Conservation (phyloP, 2,797 vertebrate species). For the Intellagama lesueurii region DNA sequence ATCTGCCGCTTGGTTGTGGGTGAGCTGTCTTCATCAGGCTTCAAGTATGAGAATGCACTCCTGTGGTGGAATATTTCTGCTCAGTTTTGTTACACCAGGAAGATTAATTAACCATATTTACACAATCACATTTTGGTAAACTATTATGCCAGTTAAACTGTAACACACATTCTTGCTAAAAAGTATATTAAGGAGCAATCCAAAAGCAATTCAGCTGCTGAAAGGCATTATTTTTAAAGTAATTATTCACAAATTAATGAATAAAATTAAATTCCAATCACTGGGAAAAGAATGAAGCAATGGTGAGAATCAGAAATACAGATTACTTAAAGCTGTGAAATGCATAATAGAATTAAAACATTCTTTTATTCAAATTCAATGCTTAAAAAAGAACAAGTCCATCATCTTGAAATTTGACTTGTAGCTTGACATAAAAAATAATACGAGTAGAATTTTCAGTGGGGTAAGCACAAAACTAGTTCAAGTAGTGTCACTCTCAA, state of each 20-base stretch:
- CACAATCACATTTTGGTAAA: constrained; percentile 77
- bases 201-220: constrained; percentile 74
- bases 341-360: constrained; percentile 80
- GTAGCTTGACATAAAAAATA: constrained; percentile 92
- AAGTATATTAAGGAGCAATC: constrained; percentile 74
- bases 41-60: constrained; percentile 55
- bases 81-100: constrained; percentile 69
- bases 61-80: constrained; percentile 53
- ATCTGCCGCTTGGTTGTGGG: constrained; percentile 52
- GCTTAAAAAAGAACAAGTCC: constrained; percentile 90
- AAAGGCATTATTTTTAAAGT: constrained; percentile 75
- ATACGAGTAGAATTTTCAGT: constrained; percentile 90
- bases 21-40: constrained; percentile 1
- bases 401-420: constrained; percentile 91
- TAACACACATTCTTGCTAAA: constrained; percentile 70
- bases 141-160: constrained; percentile 68
- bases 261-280: constrained; percentile 84
- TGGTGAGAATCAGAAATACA: constrained; percentile 78
- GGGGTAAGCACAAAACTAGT: constrained; percentile 89
- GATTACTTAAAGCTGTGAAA: constrained; percentile 81
- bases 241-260: constrained; percentile 85
- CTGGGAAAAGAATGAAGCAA: constrained; percentile 79
- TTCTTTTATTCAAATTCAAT: constrained; percentile 85
- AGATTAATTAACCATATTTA: constrained; percentile 77
- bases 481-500: constrained; percentile 96